Evolutionary conservation across 30 jellyfish, hydroid and myxozoan species (phyloP), one percentile per base, ranked within the genome.

Genomic region (Catostylus mosaicus): DNA sequence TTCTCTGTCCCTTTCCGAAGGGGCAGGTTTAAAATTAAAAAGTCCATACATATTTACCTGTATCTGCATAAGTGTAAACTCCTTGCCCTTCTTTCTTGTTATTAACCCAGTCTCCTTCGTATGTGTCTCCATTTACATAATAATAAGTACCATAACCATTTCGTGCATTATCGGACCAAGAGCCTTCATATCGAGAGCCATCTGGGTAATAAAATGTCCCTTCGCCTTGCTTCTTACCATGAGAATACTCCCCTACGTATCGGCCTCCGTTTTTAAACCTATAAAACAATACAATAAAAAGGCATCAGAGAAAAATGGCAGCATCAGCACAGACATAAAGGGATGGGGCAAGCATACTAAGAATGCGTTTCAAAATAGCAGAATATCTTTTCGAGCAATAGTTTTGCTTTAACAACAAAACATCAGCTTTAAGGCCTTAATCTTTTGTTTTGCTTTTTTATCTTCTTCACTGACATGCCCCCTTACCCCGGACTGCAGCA

Each of bases 201-300:
- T 84, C 94, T 12, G 87, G 87, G 64, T 70, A 84, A 40, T 84
- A 72, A 30, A 84, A 20, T 18, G 40, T 60, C 19, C 94, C 94
- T 48, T 84, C 87, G 19, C 94, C 94, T 27, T 84, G 87, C 22
- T 60, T 71, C 75, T 73, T 84, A 0, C 87, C 87, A 40, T 71
- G 20, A 0, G 75, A 35, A 47, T 70, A 84, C 32, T 48, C 87
- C 16, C 94, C 94, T 1, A 40, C 70, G 51, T 84, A 84, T 29
- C 60, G 40, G 46, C 94, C 94, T 7, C 94, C 94, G 23, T 70
- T 71, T 54, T 84, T 84, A 51, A 70, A 84, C 82, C 94, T 84
- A 31, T 11, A 29, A 20, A 33, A 32, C 19, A 33, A 63, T 8
- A 43, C 6, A 5, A 33, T 8, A 71, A 30, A 64, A 26, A n/a